A percentile compares a stretch with the other conserved stretches of the same genome.
Evolutionary conservation across 2,888 invertebrate species (phyloP).

Genomic region (Chloroclysta siterata): DNA sequence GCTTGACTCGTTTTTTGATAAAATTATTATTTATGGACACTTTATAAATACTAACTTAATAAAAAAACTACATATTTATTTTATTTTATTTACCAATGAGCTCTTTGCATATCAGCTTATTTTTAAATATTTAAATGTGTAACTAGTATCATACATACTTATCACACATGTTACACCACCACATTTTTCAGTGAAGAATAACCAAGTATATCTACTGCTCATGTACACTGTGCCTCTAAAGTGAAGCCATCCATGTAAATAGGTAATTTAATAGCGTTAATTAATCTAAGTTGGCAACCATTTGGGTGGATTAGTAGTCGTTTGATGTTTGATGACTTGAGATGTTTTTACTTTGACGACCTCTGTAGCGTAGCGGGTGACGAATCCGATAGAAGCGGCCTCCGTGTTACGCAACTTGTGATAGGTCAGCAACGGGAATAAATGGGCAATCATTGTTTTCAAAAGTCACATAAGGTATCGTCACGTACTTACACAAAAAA

Average conservation of each 20-base stretch:
- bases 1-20: too few species aligned
- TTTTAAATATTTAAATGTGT: too few species aligned
- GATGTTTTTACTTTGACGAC: background rate
- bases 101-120: too few species aligned
- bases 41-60: too few species aligned
- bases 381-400: background rate
- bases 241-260: slow-evolving; percentile 35
- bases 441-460: too few species aligned
- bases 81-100: too few species aligned
- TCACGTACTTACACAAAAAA: too few species aligned
- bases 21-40: too few species aligned
- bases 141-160: too few species aligned
- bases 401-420: background rate
- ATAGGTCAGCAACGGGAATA: background rate
- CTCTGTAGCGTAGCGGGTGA: background rate
- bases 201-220: slow-evolving; percentile 1
- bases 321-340: slow-evolving; percentile 17
- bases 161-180: background rate
- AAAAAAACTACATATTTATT: too few species aligned
- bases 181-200: background rate
- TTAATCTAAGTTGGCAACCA: slow-evolving; percentile 39
- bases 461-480: too few species aligned
- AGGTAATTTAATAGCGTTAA: slow-evolving; percentile 39
- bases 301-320: slow-evolving; percentile 22
- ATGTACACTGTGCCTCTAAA: slow-evolving; percentile 13